Evolutionary conservation across 2,113 vertebrate genomes (phyloP), one percentile per base, ranked within the genome.

Genomic region (Rhinoptilus africanus): DNA sequence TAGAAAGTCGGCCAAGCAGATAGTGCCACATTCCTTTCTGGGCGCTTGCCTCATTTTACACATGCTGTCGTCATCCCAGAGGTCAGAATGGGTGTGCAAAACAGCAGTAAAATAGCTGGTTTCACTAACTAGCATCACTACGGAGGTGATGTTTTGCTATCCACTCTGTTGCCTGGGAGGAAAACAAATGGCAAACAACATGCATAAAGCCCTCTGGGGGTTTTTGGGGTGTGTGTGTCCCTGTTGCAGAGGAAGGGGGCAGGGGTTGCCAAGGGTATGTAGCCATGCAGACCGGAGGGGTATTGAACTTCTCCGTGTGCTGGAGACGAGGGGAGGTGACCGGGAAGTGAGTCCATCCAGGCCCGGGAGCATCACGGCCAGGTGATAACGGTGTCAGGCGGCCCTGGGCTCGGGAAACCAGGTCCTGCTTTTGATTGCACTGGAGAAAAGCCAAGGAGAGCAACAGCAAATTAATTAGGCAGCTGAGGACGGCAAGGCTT

Each of bases 301-400:
- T 27, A 14, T n/a, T 47, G 47, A 15, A 4, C 35, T 8, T 5
- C 7, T 41, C n/a, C 4, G 4, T 3, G 6, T 23, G 30, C 53
- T 16, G 60, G 59, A 14, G 59, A 45, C 0, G 10, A n/a, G 28
- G 8, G 3, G 60, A 54, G 41, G 54, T n/a, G 26, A 24, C 32
- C 9, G 60, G 47, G 6, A 48, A 13, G 39, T 0, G 41, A 4
- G 53, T 30, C 32, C 7, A 34, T 48, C 34, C 51, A 39, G 45
- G 45, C 17, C 8, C 0, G 2, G 78, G 66, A 28, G n/a, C 23
- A 3, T 32, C 32, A 21, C 9, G 2, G 32, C 22, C 2, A 5
- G 56, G 66, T 6, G 2, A 7, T 4, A 34, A 14, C 4, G 3
- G 43, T 12, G 4, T 23, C 4, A 5, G 35, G 66, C 7, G 18